These are phyloP conservation scores for Pinctada fucata DNA, from an alignment of 2,888 invertebrate species.

Conservation along the genomic window DNA sequence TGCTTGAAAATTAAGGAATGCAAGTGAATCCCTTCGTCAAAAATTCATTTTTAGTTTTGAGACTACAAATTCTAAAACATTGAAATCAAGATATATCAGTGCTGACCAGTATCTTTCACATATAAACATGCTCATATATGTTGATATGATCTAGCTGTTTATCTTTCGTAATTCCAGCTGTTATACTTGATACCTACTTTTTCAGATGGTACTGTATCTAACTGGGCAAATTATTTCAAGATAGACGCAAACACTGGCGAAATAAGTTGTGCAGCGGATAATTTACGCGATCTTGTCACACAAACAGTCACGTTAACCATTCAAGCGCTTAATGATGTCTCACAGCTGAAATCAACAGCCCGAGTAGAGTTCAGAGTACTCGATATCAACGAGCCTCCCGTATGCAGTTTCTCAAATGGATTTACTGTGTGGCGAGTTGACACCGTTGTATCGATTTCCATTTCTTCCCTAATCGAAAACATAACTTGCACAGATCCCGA, in stretches of 20 bases:
- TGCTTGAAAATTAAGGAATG: too few species aligned
- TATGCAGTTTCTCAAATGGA: neutral
- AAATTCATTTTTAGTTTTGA: too few species aligned
- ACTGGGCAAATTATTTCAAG: neutral
- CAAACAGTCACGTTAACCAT: neutral
- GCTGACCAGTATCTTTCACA: too few species aligned
- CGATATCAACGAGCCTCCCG: slow-evolving; percentile 21
- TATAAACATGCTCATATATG: too few species aligned
- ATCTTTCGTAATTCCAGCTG: too few species aligned
- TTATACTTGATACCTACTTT: too few species aligned
- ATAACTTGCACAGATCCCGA: slow-evolving; percentile 25
- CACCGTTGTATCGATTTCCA: slow-evolving; percentile 2
- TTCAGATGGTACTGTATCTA: too few species aligned
- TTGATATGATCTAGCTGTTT: too few species aligned
- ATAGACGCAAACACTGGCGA: neutral
- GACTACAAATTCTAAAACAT: too few species aligned
- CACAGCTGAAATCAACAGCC: neutral
- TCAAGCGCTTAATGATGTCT: slow-evolving; percentile 4
- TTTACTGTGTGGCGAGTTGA: neutral
- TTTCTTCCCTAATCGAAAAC: slow-evolving; percentile 5
- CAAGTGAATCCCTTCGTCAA: too few species aligned
- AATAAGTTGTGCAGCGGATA: neutral
- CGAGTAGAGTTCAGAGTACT: neutral
- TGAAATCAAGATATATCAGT: too few species aligned
- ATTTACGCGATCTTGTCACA: neutral